Conservation (phyloP, 2,797 vertebrate species). For the Ctenopoma multispine region DNA sequence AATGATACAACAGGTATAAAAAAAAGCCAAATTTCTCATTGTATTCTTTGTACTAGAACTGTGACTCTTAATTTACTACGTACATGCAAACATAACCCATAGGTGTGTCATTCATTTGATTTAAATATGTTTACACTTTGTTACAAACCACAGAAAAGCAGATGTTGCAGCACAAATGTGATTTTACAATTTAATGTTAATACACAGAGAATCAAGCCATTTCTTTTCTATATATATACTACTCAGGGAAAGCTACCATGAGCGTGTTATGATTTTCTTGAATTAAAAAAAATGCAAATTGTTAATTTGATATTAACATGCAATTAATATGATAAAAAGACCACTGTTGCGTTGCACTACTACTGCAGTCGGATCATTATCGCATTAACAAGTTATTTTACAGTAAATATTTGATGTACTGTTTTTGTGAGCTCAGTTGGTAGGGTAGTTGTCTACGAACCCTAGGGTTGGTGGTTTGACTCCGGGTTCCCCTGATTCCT, state of each 20-base stretch:
- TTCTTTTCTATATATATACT: not conserved
- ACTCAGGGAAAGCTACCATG: not conserved
- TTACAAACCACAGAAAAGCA: not conserved
- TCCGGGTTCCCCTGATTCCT: no score
- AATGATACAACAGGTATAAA: no score
- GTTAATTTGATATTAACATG: slow-evolving; percentile 22
- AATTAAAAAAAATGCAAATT: not conserved
- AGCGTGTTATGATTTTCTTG: not conserved
- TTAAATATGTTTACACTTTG: not conserved
- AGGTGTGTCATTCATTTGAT: not conserved
- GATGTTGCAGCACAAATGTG: not conserved
- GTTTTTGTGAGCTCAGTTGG: not conserved
- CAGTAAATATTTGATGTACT: not conserved
- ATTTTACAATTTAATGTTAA: not conserved
- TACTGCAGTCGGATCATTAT: slow-evolving; percentile 7
- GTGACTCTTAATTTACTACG: not conserved
- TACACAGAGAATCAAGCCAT: not conserved
- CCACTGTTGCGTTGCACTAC: slow-evolving; percentile 5
- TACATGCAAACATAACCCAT: not conserved
- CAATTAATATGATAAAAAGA: slow-evolving; percentile 33
- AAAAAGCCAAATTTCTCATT: not conserved
- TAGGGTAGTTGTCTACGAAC: no score
- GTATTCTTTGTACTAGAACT: not conserved
- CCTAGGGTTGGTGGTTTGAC: no score
- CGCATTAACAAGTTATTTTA: no score